A percentile compares a stretch with the other conserved stretches of the same genome.
These are phyloP conservation scores for Homarus americanus DNA, from an alignment of 1,140 invertebrate species.

Conservation along the genomic window DNA sequence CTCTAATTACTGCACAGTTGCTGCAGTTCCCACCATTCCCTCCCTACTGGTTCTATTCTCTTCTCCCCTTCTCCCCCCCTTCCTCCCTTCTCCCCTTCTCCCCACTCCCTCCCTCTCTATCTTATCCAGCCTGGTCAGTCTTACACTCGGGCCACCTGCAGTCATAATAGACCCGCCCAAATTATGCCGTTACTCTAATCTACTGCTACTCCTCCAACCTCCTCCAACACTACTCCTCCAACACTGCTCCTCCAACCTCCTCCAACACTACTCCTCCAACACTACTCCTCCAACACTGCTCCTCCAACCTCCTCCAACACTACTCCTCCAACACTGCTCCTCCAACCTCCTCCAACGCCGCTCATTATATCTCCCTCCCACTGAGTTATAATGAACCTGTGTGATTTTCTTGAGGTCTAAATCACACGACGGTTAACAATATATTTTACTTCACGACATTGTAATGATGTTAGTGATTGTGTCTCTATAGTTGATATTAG, in stretches of 20 bases:
- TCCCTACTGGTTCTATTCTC: slow-evolving; percentile 20
- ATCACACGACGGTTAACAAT: too few species aligned
- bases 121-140: slow-evolving; percentile 57
- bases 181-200: neutral
- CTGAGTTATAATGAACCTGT: neutral
- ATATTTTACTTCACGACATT: neutral
- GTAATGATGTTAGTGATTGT: neutral
- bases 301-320: neutral
- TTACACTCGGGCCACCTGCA: slow-evolving; percentile 61
- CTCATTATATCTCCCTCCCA: neutral
- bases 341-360: neutral
- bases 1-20: slow-evolving; percentile 58
- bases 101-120: slow-evolving; percentile 21
- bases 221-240: neutral
- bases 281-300: neutral
- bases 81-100: neutral
- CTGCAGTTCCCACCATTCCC: slow-evolving; percentile 46
- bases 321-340: neutral
- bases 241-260: neutral
- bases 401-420: too few species aligned
- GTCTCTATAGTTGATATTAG: neutral
- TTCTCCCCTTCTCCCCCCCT: neutral
- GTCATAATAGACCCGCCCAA: slow-evolving; percentile 48
- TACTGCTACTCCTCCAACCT: neutral
- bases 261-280: neutral